A percentile compares a stretch with the other conserved stretches of the same genome.
Conservation (phyloP, 2,797 vertebrate species). For the Taenioides sp. region DNA sequence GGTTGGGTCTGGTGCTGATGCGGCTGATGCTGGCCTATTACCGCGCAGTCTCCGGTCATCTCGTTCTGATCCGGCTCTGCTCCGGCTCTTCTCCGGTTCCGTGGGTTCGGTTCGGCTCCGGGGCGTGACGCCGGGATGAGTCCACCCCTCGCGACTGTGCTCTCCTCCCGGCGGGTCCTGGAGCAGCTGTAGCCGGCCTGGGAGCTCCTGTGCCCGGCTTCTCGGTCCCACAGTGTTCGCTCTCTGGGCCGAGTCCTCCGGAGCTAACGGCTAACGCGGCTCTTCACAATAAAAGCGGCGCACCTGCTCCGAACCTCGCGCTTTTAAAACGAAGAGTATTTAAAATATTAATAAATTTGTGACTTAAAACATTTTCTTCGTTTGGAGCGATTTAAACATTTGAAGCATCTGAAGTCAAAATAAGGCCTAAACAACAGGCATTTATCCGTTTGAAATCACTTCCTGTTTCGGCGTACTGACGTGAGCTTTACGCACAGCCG, state of each 20-base stretch:
- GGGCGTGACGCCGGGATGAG: neutral
- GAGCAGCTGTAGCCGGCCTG: constrained; percentile 1
- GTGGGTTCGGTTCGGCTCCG: neutral
- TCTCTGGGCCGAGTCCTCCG: neutral
- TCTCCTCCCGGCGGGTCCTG: neutral
- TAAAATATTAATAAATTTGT: too few relatives aligned
- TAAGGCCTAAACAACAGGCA: neutral
- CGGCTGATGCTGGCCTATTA: neutral
- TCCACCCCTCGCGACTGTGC: neutral
- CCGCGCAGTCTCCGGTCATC: constrained; percentile 9
- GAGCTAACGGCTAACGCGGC: constrained; percentile 8
- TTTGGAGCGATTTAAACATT: too few relatives aligned
- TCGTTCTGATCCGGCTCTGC: too few relatives aligned
- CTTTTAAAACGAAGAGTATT: too few relatives aligned
- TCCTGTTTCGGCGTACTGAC: neutral
- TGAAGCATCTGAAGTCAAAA: too few relatives aligned
- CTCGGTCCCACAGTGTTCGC: neutral
- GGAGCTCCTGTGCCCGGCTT: neutral
- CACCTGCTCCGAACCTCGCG: neutral
- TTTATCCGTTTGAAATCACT: neutral
- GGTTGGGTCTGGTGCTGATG: neutral
- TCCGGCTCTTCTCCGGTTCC: too few relatives aligned
- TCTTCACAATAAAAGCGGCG: constrained; percentile 1
- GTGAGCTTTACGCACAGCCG: neutral
- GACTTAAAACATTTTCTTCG: too few relatives aligned